A percentile compares a stretch with the other conserved stretches of the same genome.
Conservation (phyloP, 2,113 vertebrate species). For the Caracal caracal region DNA sequence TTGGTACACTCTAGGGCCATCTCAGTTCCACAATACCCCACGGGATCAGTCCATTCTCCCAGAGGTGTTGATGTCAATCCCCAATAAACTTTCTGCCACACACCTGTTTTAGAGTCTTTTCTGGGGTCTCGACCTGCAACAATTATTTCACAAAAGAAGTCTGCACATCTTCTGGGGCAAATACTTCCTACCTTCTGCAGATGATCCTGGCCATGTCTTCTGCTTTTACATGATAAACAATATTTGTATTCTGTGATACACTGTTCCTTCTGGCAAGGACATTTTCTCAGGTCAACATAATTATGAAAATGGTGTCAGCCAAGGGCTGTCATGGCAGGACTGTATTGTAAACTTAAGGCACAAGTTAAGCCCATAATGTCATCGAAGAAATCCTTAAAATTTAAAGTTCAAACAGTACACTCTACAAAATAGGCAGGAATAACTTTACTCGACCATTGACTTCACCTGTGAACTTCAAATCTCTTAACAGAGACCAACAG, state of each 20-base stretch:
- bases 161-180: neutral
- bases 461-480: neutral
- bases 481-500: neutral
- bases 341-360: neutral
- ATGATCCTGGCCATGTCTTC: neutral
- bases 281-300: constrained; percentile 36
- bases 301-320: constrained; percentile 39
- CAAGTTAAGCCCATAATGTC: neutral
- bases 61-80: neutral
- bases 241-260: neutral
- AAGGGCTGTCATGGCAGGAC: neutral
- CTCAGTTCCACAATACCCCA: neutral
- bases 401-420: neutral
- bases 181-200: neutral
- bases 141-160: neutral
- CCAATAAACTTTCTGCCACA: neutral
- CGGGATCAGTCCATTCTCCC: neutral
- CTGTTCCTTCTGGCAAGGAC: neutral
- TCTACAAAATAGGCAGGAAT: neutral
- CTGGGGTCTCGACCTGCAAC: neutral
- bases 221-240: neutral
- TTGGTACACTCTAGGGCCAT: neutral
- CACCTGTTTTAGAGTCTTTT: neutral
- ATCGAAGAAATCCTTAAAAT: neutral
- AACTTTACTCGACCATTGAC: neutral